Conservation (phyloP, 2,797 vertebrate species). For the Microctenopoma lineatum region DNA sequence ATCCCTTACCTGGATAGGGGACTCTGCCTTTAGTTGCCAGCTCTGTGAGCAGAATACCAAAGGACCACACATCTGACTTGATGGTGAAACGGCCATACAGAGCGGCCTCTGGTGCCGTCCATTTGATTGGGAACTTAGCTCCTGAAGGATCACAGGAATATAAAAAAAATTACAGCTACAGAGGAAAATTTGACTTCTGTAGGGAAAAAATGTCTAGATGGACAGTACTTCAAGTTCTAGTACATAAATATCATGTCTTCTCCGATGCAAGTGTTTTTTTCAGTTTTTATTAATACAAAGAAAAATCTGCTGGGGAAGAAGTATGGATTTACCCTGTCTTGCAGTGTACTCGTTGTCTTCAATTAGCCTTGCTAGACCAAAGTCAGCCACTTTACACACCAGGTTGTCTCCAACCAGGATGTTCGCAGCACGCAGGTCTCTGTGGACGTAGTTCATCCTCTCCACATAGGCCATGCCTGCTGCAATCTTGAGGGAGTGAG, state of each 20-base stretch:
- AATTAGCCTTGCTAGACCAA: constrained; percentile 94
- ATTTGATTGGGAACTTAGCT: constrained; percentile 98
- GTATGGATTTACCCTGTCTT: constrained; percentile 87
- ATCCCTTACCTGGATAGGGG: constrained; percentile 91
- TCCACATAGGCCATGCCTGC: constrained; percentile 98
- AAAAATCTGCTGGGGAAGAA: neutral
- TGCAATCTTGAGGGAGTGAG: constrained; percentile 84
- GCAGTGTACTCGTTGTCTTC: constrained; percentile 98
- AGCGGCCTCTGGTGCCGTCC: constrained; percentile 95
- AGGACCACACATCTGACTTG: constrained; percentile 98
- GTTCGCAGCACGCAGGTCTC: constrained; percentile 95
- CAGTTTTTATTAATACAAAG: neutral
- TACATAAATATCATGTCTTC: neutral
- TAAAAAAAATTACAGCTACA: neutral
- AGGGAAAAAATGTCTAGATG: neutral
- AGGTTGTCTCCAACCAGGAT: constrained; percentile 96
- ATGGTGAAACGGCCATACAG: constrained; percentile 97
- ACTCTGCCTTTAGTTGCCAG: constrained; percentile 97
- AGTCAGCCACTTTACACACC: constrained; percentile 96
- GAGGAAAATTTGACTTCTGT: neutral
- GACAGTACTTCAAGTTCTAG: neutral
- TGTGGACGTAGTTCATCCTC: constrained; percentile 98
- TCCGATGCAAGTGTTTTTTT: neutral
- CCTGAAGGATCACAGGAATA: constrained; percentile 76
- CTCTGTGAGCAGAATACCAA: constrained; percentile 94